Evolutionary conservation across 2,888 invertebrate genomes (phyloP).

Genomic region (Macrosiphum euphorbiae): DNA sequence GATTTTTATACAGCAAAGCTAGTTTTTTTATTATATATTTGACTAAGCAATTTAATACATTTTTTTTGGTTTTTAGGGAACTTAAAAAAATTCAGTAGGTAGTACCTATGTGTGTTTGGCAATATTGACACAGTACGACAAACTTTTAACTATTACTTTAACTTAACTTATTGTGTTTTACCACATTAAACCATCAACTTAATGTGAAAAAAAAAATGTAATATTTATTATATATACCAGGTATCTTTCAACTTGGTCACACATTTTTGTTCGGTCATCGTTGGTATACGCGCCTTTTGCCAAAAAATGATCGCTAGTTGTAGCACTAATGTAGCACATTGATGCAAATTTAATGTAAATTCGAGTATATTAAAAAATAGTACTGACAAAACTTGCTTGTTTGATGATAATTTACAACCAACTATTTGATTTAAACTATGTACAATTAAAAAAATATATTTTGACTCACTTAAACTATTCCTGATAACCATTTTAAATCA

Average conservation of each 20-base stretch:
- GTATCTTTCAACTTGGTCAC: too few relatives aligned
- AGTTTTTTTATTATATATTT: background rate
- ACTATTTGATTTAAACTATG: conserved; percentile 36
- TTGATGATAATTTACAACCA: conserved; percentile 22
- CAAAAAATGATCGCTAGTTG: too few relatives aligned
- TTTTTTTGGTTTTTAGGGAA: background rate
- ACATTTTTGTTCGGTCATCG: too few relatives aligned
- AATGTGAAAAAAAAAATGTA: background rate
- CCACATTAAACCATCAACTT: background rate
- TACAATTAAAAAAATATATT: conserved; percentile 24
- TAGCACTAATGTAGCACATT: too few relatives aligned
- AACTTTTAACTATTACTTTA: background rate
- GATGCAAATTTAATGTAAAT: too few relatives aligned
- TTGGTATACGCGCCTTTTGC: too few relatives aligned
- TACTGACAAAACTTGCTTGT: background rate
- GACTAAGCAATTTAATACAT: background rate
- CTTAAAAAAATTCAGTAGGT: background rate
- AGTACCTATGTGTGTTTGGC: background rate
- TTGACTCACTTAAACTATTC: conserved; percentile 19
- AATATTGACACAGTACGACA: background rate
- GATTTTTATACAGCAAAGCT: background rate
- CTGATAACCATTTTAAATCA: conserved; percentile 11
- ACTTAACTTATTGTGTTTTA: background rate
- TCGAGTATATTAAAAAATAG: too few relatives aligned
- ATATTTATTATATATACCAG: background rate